Percentiles rank a stretch among this genome's conserved stretches.
Evolutionary conservation across 2,888 invertebrate species (phyloP).

Genomic region (Xestia c-nigrum): DNA sequence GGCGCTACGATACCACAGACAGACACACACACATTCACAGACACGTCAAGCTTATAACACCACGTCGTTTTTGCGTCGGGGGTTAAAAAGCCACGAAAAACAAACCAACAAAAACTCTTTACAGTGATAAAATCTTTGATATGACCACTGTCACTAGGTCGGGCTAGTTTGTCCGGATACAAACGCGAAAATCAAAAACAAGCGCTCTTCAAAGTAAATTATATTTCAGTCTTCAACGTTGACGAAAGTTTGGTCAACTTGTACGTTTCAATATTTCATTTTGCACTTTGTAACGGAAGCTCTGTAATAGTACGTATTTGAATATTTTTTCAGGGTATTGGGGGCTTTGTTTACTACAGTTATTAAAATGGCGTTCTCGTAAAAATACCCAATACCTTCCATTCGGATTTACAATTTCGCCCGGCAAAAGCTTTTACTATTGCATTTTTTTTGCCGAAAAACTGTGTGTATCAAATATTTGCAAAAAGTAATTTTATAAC

Average conservation of each 20-base stretch:
- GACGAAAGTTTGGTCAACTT: conserved; percentile 36
- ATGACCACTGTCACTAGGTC: conserved; percentile 20
- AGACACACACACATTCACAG: too few relatives aligned
- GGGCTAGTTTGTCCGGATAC: conserved; percentile 26
- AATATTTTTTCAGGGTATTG: background rate
- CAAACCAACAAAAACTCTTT: conserved; percentile 23
- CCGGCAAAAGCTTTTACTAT: background rate
- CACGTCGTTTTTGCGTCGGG: too few relatives aligned
- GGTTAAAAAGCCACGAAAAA: too few relatives aligned
- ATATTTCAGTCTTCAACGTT: conserved; percentile 23
- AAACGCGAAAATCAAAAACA: conserved; percentile 50
- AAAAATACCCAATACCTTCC: background rate
- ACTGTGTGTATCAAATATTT: background rate
- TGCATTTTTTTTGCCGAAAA: background rate
- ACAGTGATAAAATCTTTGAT: conserved; percentile 32
- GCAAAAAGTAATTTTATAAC: background rate
- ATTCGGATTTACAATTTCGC: background rate
- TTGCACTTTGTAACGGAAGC: background rate
- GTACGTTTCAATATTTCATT: conserved; percentile 4
- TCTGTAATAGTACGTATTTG: background rate
- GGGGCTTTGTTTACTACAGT: background rate
- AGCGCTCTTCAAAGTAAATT: conserved; percentile 27
- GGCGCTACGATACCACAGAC: too few relatives aligned
- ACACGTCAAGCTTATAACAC: too few relatives aligned
- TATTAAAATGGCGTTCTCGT: background rate